Evolutionary conservation across 1,140 invertebrate genomes (phyloP), one percentile per base, ranked within the genome.

Genomic region (Pseudomyrmex sp.): DNA sequence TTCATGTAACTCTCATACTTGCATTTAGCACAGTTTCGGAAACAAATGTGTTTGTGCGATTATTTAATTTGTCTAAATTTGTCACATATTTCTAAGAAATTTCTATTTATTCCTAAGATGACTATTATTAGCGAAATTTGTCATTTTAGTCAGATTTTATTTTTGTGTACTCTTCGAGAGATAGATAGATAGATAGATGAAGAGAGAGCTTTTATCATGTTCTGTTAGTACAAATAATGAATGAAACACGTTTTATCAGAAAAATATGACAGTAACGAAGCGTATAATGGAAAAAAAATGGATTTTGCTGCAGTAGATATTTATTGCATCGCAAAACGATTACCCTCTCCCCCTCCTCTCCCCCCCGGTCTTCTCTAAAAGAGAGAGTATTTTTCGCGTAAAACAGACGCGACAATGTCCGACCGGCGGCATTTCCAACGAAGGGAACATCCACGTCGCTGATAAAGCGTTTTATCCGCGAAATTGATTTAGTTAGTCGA

Each of bases 381-480:
- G 12, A 69, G 76, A 61, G 23, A 59, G 44, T 80, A 80, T 80
- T 80, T 80, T 80, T 72, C 76, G 66, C 35, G 76, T 80, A 80
- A 70, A 80, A 80, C 76, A 80, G 76, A 80, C 66, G 18, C 66
- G 76, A 59, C 54, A 72, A 59, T 59, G 66, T 48, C 52, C 76
- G 66, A 59, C 46, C 54, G 46, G 65, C 76, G 65, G 65, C 76
- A 35, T 72, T 72, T 70, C 54, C 76, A 59, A 50, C 76, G 76
- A 80, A 80, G 66, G 76, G 76, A 72, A n/a, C 76, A 80, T 80
- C 46, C 18, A 26, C 82, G 72, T 83, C 50, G 82, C 50, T 63
- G 72, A 85, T 84, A 85, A 84, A 84, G 59, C 73, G 56, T 84
- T 82, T 82, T 82, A 75, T 50, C 26, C 48, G 18, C 58, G 26